phyloP scores from a whole-genome alignment of 2,113 vertebrate genomes.

The Engraulis encrasicolus region DNA sequence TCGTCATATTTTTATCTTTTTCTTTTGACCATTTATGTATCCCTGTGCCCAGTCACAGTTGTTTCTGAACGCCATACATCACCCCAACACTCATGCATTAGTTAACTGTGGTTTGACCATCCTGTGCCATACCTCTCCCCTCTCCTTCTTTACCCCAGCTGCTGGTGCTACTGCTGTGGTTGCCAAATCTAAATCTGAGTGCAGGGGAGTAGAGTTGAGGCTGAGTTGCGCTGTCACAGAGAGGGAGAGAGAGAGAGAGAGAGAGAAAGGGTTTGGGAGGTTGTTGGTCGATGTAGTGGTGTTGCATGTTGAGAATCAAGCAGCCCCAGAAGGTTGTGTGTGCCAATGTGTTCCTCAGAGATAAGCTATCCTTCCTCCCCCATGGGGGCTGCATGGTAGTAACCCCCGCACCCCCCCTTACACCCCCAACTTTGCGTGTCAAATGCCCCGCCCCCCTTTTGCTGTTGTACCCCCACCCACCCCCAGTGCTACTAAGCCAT shows the following conservation, averaged over 20 bases:
- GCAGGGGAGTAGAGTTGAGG: neutral
- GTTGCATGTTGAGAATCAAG: neutral
- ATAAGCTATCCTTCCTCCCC: neutral
- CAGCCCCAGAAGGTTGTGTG: neutral
- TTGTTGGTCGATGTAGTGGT: neutral
- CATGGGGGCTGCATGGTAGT: neutral
- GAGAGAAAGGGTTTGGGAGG: neutral
- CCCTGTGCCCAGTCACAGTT: neutral
- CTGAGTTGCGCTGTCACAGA: too few relatives aligned
- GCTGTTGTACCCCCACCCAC: neutral
- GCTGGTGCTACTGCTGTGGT: neutral
- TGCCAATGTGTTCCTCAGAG: slow-evolving; percentile 12
- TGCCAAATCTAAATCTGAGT: neutral
- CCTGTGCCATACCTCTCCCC: neutral
- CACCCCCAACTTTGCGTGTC: neutral
- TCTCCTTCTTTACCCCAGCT: too few relatives aligned
- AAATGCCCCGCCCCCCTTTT: neutral
- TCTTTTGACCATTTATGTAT: neutral
- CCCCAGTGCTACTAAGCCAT: neutral
- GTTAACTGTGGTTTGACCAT: neutral
- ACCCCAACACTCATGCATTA: neutral
- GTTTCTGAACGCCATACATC: neutral
- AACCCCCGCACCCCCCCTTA: neutral
- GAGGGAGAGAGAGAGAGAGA: too few relatives aligned
- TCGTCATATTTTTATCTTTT: neutral